Percentiles rank a stretch among this genome's conserved stretches.
phyloP scores from a whole-genome alignment of 53 echinoderm and acorn worm genomes.

The Zoroaster sp. region DNA sequence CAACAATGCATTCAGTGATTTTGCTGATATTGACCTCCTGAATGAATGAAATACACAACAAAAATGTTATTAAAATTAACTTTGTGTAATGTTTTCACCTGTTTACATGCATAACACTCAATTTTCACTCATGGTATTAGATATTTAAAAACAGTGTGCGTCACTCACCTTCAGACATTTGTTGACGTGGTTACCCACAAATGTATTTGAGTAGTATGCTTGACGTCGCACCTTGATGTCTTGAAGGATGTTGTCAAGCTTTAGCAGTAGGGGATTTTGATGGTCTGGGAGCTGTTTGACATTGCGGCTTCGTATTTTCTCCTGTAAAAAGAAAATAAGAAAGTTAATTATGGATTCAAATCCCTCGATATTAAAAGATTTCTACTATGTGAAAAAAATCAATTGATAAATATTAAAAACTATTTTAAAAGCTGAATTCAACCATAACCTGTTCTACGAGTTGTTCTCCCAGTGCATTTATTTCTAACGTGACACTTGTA shows the following conservation, averaged over 20 bases:
- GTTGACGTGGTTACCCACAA: background rate
- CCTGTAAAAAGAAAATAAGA: background rate
- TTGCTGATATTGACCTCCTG: background rate
- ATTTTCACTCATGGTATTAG: background rate
- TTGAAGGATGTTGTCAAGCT: background rate
- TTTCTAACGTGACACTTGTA: background rate
- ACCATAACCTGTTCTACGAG: background rate
- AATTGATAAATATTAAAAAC: background rate
- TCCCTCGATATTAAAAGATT: background rate
- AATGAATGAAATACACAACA: background rate
- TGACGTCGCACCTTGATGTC: background rate
- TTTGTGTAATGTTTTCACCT: background rate
- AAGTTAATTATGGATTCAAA: background rate
- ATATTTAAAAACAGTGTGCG: background rate
- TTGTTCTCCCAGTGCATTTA: background rate
- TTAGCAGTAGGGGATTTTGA: background rate
- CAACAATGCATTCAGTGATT: background rate
- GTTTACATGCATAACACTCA: too few relatives aligned
- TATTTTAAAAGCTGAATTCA: background rate
- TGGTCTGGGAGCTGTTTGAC: background rate
- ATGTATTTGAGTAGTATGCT: background rate
- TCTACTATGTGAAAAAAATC: too few relatives aligned
- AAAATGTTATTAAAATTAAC: background rate
- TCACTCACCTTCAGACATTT: slow-evolving; percentile 8
- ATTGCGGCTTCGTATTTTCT: background rate